These are phyloP conservation scores for Spheniscus mendiculus DNA, from an alignment of 2,113 vertebrate species.

Conservation along the genomic window DNA sequence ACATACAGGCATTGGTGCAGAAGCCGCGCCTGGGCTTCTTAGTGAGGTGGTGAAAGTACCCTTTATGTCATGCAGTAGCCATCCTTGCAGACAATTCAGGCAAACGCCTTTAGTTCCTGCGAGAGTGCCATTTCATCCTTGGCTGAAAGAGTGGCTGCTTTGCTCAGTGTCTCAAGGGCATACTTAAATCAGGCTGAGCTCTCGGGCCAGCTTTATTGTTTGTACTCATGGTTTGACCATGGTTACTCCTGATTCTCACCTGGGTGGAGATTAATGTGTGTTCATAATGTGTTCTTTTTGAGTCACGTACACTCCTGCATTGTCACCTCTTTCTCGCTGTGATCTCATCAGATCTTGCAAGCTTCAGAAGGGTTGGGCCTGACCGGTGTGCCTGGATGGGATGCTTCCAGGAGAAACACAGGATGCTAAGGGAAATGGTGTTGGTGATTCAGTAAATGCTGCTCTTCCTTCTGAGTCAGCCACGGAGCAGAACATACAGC, in stretches of 20 bases:
- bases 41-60: neutral
- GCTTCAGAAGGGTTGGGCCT: conserved; percentile 45
- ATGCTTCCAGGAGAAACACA: conserved; percentile 50
- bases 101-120: neutral
- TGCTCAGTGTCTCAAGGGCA: conserved; percentile 33
- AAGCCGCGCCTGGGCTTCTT: neutral
- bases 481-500: neutral
- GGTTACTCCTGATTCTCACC: conserved; percentile 28
- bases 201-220: neutral
- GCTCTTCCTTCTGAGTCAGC: conserved; percentile 49
- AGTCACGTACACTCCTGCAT: conserved; percentile 38
- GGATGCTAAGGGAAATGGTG: conserved; percentile 43
- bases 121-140: neutral
- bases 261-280: neutral
- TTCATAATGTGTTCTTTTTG: conserved; percentile 29
- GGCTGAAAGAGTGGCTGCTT: neutral
- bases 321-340: conserved; percentile 43
- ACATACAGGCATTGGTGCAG: neutral
- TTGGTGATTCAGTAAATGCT: conserved; percentile 40
- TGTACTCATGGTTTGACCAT: neutral
- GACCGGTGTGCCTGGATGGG: neutral
- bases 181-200: conserved; percentile 15
- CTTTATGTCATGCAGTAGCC: neutral
- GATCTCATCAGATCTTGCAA: conserved; percentile 57
- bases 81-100: neutral